These are phyloP conservation scores for Cataglyphis hispanica DNA, from an alignment of 1,140 invertebrate species.

Conservation along the genomic window DNA sequence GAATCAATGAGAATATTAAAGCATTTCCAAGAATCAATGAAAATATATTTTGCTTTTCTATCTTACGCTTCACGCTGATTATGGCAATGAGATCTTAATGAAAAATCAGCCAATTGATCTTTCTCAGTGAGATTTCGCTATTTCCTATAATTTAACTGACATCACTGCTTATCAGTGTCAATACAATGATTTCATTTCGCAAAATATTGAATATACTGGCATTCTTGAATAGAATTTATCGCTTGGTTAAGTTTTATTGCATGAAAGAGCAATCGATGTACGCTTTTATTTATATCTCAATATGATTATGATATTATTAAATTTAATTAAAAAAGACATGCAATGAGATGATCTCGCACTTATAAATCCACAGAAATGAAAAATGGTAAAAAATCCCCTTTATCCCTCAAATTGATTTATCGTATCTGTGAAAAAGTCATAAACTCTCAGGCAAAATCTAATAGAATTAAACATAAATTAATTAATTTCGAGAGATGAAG, in stretches of 20 bases:
- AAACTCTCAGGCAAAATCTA: conserved; percentile 13
- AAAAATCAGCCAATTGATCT: no score
- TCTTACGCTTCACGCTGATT: no score
- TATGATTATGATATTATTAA: background rate
- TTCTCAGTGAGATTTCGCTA: no score
- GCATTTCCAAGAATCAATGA: no score
- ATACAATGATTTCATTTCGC: background rate
- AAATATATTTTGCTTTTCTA: no score
- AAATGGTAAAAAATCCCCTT: background rate
- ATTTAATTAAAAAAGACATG: background rate
- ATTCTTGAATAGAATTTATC: background rate
- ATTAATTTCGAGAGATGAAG: conserved; percentile 36
- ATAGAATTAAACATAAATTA: conserved; percentile 26
- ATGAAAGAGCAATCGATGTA: background rate
- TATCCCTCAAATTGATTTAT: conserved; percentile 10
- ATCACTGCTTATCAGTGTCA: no score
- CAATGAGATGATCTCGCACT: no score
- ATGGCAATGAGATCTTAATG: no score
- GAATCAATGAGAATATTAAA: no score
- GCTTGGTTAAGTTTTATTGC: background rate
- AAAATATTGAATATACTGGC: background rate
- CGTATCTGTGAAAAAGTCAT: background rate
- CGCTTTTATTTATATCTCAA: background rate
- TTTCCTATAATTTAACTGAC: no score
- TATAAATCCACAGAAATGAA: background rate